phyloP scores from a whole-genome alignment of 2,797 vertebrate genomes.

The Tiaroga cobitis region DNA sequence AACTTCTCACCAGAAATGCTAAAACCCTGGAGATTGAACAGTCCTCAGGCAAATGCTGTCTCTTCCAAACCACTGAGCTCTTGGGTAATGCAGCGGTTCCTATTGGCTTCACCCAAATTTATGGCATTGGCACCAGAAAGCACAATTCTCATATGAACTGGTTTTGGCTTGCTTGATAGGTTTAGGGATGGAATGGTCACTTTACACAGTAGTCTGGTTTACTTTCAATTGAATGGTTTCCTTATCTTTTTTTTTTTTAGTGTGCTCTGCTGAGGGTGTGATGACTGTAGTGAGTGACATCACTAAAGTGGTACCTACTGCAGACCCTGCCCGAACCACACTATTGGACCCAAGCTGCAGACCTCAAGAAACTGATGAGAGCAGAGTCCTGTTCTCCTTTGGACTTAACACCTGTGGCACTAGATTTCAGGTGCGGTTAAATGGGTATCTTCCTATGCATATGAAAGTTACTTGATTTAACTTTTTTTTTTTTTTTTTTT shows the following conservation, averaged over 20 bases:
- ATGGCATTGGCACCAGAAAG: neutral
- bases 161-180: neutral
- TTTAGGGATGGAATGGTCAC: neutral
- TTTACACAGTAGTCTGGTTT: neutral
- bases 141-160: neutral
- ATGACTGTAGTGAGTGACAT: slow-evolving; percentile 74
- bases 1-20: slow-evolving; percentile 69
- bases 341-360: slow-evolving; percentile 73
- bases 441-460: neutral
- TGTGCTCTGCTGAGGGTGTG: slow-evolving; percentile 77
- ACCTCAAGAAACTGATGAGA: slow-evolving; percentile 70
- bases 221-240: no score
- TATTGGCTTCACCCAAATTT: neutral
- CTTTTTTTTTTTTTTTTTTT: no score
- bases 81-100: slow-evolving; percentile 68
- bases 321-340: slow-evolving; percentile 65
- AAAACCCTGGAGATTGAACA: slow-evolving; percentile 66
- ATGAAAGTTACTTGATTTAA: neutral
- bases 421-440: slow-evolving; percentile 63
- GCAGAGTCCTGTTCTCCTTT: slow-evolving; percentile 77
- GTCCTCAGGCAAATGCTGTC: slow-evolving; percentile 69
- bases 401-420: slow-evolving; percentile 78
- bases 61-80: slow-evolving; percentile 71
- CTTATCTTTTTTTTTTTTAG: slow-evolving; percentile 55
- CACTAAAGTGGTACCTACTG: slow-evolving; percentile 63